Conservation (phyloP, 2,113 vertebrate genomes). For the Ptyas mucosa region DNA sequence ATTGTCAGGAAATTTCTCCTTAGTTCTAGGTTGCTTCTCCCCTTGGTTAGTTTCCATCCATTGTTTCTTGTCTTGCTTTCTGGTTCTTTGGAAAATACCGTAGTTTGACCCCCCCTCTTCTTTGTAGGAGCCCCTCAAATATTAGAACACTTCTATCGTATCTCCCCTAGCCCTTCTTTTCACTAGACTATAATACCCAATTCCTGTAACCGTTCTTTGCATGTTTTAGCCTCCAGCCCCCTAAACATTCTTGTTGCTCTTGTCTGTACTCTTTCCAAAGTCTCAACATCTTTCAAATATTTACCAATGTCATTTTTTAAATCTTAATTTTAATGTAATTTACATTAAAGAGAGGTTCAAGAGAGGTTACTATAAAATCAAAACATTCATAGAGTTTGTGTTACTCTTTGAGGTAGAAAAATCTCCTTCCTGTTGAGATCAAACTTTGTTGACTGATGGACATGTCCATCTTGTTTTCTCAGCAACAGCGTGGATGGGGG, state of each 20-base stretch:
- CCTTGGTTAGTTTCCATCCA: not conserved
- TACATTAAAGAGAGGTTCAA: slow-evolving; percentile 25
- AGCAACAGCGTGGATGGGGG: not conserved
- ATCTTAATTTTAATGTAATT: slow-evolving; percentile 1
- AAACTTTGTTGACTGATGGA: not conserved
- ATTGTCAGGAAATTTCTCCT: not conserved
- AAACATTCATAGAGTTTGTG: slow-evolving; percentile 24
- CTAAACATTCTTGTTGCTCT: not conserved
- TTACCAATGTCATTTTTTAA: not conserved
- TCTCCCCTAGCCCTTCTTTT: not conserved
- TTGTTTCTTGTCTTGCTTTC: not conserved
- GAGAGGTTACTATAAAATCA: slow-evolving; percentile 22
- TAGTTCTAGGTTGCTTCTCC: not conserved
- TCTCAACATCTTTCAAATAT: not conserved
- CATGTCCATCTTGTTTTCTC: not conserved
- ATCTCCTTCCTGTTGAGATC: not conserved
- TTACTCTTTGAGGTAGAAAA: slow-evolving; percentile 30
- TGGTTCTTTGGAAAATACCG: not conserved
- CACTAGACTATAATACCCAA: not conserved
- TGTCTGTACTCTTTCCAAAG: not conserved
- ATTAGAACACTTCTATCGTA: not conserved
- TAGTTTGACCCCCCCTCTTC: not conserved
- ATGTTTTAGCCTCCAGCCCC: not conserved
- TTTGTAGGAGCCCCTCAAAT: not conserved
- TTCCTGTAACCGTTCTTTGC: not conserved